Evolutionary conservation across 2,113 vertebrate species (phyloP).

Genomic region (Saimiri boliviensis): DNA sequence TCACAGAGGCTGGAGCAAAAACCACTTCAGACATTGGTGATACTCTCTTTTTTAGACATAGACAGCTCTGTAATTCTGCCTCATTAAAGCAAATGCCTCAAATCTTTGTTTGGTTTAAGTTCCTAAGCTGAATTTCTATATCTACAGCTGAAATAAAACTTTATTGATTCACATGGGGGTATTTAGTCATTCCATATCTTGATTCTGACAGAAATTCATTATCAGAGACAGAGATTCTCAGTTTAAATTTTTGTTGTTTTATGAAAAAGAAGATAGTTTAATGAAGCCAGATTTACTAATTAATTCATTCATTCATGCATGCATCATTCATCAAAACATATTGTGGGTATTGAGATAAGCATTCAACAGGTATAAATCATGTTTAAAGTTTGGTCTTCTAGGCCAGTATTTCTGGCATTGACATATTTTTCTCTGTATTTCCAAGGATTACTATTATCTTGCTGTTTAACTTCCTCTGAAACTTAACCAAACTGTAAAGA

Average conservation of each 20-base stretch:
- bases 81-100: not conserved
- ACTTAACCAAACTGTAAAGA: not conserved
- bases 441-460: not conserved
- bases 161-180: not conserved
- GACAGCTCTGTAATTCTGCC: not conserved
- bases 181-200: not conserved
- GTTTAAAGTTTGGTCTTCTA: not conserved
- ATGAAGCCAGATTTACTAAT: not conserved
- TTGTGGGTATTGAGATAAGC: not conserved
- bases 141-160: not conserved
- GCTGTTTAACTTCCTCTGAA: not conserved
- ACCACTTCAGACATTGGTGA: not conserved
- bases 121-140: not conserved
- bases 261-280: not conserved
- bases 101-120: not conserved
- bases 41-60: not conserved
- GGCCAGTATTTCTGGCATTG: not conserved
- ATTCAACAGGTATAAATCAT: not conserved
- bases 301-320: not conserved
- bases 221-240: not conserved
- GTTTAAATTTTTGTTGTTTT: slow-evolving; percentile 12
- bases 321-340: not conserved
- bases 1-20: not conserved
- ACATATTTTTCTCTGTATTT: not conserved
- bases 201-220: not conserved